Percentiles rank a stretch among this genome's conserved stretches.
Conservation (phyloP, 2,888 invertebrate species). For the Trissolcus japonicus region DNA sequence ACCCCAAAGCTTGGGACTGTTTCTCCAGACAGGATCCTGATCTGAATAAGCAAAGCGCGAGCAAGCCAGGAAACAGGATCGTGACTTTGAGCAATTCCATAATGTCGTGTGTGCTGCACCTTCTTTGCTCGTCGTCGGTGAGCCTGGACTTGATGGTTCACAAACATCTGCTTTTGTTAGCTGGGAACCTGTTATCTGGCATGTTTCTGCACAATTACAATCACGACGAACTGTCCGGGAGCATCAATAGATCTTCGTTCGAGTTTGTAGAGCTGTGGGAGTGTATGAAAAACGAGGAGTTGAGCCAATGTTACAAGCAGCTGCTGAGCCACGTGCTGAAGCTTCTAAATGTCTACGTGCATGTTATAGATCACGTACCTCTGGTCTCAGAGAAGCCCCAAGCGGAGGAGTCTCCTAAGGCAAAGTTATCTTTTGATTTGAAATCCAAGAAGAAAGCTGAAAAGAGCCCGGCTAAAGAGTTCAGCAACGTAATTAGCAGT, state of each 20-base stretch:
- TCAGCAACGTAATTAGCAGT: slow-evolving; percentile 75
- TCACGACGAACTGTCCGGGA: slow-evolving; percentile 32
- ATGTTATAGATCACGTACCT: slow-evolving; percentile 83
- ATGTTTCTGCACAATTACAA: slow-evolving; percentile 77
- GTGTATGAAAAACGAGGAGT: slow-evolving; percentile 72
- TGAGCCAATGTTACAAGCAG: slow-evolving; percentile 77
- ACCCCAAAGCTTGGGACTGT: slow-evolving; percentile 83
- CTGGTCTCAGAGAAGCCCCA: slow-evolving; percentile 78
- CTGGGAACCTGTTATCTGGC: slow-evolving; percentile 76
- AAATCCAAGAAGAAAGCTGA: slow-evolving; percentile 77
- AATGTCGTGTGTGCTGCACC: slow-evolving; percentile 71
- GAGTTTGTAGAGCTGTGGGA: slow-evolving; percentile 63
- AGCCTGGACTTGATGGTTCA: slow-evolving; percentile 77
- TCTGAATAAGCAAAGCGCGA: not conserved
- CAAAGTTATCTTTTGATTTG: slow-evolving; percentile 68
- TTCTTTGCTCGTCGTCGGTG: slow-evolving; percentile 77
- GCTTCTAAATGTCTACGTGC: slow-evolving; percentile 85
- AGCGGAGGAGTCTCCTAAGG: slow-evolving; percentile 73
- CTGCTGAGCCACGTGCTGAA: slow-evolving; percentile 83
- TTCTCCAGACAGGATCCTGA: slow-evolving; percentile 51
- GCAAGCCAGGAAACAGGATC: slow-evolving; percentile 35
- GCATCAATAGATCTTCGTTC: slow-evolving; percentile 14
- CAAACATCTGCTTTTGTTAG: slow-evolving; percentile 75
- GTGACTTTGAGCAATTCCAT: slow-evolving; percentile 66
- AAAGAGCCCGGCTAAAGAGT: slow-evolving; percentile 58